Percentiles rank a stretch among this genome's conserved stretches.
These are phyloP conservation scores for Capromys pilorides DNA, from an alignment of 2,797 vertebrate species.

Conservation along the genomic window DNA sequence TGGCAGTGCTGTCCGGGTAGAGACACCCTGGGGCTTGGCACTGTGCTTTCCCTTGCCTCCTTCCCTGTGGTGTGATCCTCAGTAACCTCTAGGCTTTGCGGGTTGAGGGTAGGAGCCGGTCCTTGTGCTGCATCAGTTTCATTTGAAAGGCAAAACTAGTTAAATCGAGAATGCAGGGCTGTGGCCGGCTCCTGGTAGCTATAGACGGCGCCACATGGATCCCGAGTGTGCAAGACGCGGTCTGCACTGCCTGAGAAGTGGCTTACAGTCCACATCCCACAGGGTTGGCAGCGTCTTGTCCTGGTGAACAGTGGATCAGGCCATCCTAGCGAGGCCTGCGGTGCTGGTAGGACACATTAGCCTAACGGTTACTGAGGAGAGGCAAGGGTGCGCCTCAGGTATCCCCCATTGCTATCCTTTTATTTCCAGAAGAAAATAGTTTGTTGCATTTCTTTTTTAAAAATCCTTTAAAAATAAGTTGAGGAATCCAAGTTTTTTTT, in stretches of 20 bases:
- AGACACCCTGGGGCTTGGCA: neutral
- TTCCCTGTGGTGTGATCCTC: neutral
- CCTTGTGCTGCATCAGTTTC: neutral
- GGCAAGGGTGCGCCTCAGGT: neutral
- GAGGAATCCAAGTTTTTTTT: conserved; percentile 25
- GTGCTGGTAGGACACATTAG: rapidly evolving
- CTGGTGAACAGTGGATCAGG: rapidly evolving
- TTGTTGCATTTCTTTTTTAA: neutral
- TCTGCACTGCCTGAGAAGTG: rapidly evolving
- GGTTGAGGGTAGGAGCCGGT: neutral
- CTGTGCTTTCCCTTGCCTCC: rapidly evolving
- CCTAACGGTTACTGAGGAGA: neutral
- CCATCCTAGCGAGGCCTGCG: rapidly evolving
- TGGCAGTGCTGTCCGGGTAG: conserved; percentile 14
- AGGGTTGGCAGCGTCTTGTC: rapidly evolving
- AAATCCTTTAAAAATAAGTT: conserved; percentile 35
- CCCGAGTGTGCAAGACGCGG: rapidly evolving
- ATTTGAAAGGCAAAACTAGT: neutral
- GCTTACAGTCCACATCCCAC: rapidly evolving
- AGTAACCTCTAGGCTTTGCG: neutral
- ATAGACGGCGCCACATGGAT: rapidly evolving
- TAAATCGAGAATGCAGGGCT: neutral
- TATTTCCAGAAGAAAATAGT: neutral
- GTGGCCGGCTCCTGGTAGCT: rapidly evolving
- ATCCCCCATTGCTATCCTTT: neutral